Conservation (phyloP, 2,888 invertebrate genomes). For the Epirrita christyi region DNA sequence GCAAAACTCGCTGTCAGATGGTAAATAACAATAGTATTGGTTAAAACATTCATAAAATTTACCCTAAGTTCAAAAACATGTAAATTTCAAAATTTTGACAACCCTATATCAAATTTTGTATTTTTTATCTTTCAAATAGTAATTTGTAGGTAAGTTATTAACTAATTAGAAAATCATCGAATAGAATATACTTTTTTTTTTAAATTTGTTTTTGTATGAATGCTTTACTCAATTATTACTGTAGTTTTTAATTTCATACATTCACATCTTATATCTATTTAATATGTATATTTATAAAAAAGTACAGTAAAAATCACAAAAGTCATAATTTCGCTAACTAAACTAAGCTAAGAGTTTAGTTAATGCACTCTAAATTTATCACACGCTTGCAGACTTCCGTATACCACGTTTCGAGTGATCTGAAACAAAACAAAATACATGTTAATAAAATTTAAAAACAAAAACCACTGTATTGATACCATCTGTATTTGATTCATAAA, state of each 20-base stretch:
- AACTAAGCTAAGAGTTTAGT: conserved; percentile 52
- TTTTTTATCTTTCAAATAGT: conserved; percentile 14
- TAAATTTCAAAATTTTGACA: neutral
- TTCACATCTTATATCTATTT: conserved; percentile 27
- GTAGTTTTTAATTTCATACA: conserved; percentile 16
- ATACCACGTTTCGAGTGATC: conserved; percentile 52
- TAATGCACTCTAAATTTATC: conserved; percentile 68
- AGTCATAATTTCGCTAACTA: conserved; percentile 76
- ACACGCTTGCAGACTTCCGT: conserved; percentile 58
- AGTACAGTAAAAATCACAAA: conserved; percentile 75
- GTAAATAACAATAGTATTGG: conserved; percentile 26
- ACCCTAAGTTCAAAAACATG: neutral
- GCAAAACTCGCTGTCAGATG: conserved; percentile 47
- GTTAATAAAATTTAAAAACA: neutral
- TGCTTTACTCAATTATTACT: conserved; percentile 18
- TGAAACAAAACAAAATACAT: conserved; percentile 62
- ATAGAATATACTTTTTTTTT: neutral
- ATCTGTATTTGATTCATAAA: too few relatives aligned
- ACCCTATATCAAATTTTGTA: neutral
- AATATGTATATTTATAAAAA: conserved; percentile 47
- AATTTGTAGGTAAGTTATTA: neutral
- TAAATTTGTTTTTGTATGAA: neutral
- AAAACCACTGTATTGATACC: too few relatives aligned
- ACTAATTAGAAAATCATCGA: too few relatives aligned
- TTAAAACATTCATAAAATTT: conserved; percentile 17